Percentiles rank a stretch among this genome's conserved stretches.
Evolutionary conservation across 2,113 vertebrate genomes (phyloP).

Genomic region (Butorides virescens): DNA sequence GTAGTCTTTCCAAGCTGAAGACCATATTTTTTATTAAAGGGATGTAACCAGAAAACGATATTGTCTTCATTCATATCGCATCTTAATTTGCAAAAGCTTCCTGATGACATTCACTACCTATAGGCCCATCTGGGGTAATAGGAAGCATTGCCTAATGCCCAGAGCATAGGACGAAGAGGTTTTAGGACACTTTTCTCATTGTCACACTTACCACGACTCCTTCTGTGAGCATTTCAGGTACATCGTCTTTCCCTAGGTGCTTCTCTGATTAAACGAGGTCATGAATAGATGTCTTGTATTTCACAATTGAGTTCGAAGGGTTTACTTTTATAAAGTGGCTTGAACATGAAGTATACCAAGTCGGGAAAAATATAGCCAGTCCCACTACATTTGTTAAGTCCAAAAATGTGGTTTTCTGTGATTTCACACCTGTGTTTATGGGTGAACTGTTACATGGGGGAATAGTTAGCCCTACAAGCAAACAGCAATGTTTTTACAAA

Average conservation of each 20-base stretch:
- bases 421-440: not conserved
- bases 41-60: not conserved
- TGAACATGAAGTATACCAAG: not conserved
- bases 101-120: not conserved
- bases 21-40: not conserved
- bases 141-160: not conserved
- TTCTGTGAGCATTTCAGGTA: not conserved
- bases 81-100: not conserved
- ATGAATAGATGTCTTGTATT: not conserved
- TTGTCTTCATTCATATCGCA: not conserved
- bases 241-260: not conserved
- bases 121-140: rapidly evolving
- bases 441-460: not conserved
- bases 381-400: not conserved
- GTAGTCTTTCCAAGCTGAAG: not conserved
- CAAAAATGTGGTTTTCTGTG: not conserved
- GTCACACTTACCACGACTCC: not conserved
- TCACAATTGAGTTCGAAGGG: not conserved
- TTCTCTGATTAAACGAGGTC: not conserved
- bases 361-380: not conserved
- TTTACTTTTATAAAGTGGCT: not conserved
- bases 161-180: not conserved
- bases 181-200: not conserved
- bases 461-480: not conserved
- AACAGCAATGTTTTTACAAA: not conserved